Conservation (phyloP, 2,113 vertebrate species). For the Calidris pugnax region DNA sequence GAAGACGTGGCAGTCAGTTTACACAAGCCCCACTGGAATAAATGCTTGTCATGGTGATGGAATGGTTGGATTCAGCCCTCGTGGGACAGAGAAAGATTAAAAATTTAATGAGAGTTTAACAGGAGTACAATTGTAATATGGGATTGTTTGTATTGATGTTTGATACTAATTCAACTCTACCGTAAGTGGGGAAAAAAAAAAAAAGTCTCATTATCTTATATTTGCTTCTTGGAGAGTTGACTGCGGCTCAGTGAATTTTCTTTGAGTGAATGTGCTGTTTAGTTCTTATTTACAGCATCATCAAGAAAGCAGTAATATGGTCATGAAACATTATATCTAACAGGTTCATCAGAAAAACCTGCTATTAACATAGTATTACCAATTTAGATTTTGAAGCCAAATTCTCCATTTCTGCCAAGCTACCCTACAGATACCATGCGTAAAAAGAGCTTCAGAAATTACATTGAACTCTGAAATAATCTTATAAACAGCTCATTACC, state of each 20-base stretch:
- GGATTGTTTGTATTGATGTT: not conserved
- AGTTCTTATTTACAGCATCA: not conserved
- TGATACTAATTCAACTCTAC: not conserved
- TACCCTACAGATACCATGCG: not conserved
- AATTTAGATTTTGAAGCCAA: not conserved
- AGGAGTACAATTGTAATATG: not conserved
- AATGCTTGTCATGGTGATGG: not conserved
- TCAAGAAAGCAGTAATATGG: not conserved
- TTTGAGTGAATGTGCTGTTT: not conserved
- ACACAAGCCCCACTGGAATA: not conserved
- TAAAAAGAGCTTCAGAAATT: not conserved
- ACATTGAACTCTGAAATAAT: not conserved
- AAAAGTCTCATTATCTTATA: not conserved
- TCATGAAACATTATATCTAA: not conserved
- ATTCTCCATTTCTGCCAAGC: not conserved
- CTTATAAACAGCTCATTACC: not conserved
- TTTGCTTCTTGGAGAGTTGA: not conserved
- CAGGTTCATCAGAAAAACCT: not conserved
- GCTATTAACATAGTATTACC: not conserved
- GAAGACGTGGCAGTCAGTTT: not conserved
- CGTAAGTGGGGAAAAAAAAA: not conserved
- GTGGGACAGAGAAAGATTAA: not conserved
- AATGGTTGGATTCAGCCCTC: not conserved
- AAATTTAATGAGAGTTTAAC: not conserved
- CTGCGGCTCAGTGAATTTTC: not conserved